Evolutionary conservation across 2,888 invertebrate genomes (phyloP).

Genomic region (Nowickia ferox): DNA sequence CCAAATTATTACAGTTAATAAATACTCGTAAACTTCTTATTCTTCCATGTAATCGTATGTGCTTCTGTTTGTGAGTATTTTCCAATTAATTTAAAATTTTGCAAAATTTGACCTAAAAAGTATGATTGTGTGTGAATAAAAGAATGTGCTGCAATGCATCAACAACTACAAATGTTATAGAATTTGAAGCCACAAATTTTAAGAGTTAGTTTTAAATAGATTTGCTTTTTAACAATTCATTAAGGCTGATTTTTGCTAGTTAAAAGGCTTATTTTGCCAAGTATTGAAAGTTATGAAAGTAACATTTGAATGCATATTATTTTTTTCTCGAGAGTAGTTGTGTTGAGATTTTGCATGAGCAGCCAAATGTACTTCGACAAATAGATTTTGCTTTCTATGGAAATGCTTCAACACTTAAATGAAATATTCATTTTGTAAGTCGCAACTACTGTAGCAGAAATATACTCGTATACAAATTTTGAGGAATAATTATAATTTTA

Average conservation of each 20-base stretch:
- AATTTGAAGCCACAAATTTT: conserved; percentile 9
- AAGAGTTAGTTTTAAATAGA: conserved; percentile 3
- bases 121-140: background rate
- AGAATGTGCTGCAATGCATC: background rate
- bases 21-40: background rate
- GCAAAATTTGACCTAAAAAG: conserved; percentile 20
- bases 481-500: background rate
- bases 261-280: conserved; percentile 14
- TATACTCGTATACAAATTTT: background rate
- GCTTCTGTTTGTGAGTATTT: conserved; percentile 21
- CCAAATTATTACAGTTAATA: background rate
- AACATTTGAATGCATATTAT: background rate
- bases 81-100: conserved; percentile 28
- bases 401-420: conserved; percentile 7
- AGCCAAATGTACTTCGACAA: conserved; percentile 7
- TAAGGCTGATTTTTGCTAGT: conserved; percentile 6
- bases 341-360: background rate
- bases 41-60: too few species aligned
- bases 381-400: conserved; percentile 24
- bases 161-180: background rate
- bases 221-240: background rate
- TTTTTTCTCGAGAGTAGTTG: background rate
- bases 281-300: conserved; percentile 9
- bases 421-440: background rate
- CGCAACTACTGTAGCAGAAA: conserved; percentile 6